Conservation (phyloP, 2,888 invertebrate species). For the Acleris holmiana region DNA sequence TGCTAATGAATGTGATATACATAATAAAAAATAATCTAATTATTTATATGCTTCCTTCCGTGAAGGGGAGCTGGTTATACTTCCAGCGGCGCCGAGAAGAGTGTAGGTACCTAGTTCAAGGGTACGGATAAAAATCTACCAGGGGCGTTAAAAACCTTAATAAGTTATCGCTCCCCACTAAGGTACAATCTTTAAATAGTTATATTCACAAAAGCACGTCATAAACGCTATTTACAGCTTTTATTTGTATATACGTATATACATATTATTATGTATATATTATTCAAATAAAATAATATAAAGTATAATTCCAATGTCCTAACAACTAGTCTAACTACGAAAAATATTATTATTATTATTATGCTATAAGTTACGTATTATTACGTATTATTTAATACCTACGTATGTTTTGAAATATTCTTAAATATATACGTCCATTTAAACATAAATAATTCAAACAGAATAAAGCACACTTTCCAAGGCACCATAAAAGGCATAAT, state of each 20-base stretch:
- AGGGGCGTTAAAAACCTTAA: background rate
- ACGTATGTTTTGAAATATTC: too few relatives aligned
- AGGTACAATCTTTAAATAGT: background rate
- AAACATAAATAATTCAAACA: too few relatives aligned
- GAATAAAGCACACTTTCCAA: background rate
- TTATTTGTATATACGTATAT: slow-evolving; percentile 26
- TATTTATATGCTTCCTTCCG: too few relatives aligned
- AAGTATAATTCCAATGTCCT: slow-evolving; percentile 19
- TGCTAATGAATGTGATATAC: too few relatives aligned
- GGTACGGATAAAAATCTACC: too few relatives aligned
- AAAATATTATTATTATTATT: slow-evolving; percentile 22
- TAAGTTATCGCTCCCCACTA: background rate
- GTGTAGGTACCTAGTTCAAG: too few relatives aligned
- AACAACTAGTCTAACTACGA: slow-evolving; percentile 1
- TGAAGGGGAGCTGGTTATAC: too few relatives aligned
- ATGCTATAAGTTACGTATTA: slow-evolving; percentile 18
- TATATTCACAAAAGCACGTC: slow-evolving; percentile 9
- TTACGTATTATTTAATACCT: slow-evolving; percentile 5
- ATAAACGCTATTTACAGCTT: slow-evolving; percentile 24
- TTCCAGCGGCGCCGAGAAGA: too few relatives aligned
- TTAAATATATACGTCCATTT: too few relatives aligned
- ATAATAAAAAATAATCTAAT: too few relatives aligned
- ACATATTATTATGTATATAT: slow-evolving; percentile 22
- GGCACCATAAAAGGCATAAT: background rate
- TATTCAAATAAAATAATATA: slow-evolving; percentile 15